phyloP scores from a whole-genome alignment of 2,888 invertebrate species.

The Ennomos quercinarius region DNA sequence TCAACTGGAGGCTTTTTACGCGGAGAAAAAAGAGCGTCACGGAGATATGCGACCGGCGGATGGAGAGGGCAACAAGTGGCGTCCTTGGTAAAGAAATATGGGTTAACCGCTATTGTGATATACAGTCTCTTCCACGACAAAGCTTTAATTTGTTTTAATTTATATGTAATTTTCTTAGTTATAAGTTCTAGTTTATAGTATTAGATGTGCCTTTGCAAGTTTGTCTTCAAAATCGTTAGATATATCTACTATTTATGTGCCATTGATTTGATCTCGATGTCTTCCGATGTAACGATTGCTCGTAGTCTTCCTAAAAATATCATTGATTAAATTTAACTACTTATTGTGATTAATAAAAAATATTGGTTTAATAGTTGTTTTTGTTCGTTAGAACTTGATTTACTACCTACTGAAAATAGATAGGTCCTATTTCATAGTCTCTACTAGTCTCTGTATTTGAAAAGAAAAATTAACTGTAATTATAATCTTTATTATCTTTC shows the following conservation, averaged over 20 bases:
- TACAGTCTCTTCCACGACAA: conserved; percentile 79
- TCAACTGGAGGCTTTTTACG: conserved; percentile 72
- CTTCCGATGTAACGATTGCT: conserved; percentile 60
- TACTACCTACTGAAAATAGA: too few relatives aligned
- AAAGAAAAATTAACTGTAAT: too few relatives aligned
- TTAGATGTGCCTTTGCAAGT: conserved; percentile 37
- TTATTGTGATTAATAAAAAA: conserved; percentile 24
- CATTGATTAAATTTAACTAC: conserved; percentile 13
- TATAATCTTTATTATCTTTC: too few relatives aligned
- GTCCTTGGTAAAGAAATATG: conserved; percentile 67
- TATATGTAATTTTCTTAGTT: conserved; percentile 47
- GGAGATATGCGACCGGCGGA: conserved; percentile 66
- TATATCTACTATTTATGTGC: conserved; percentile 60
- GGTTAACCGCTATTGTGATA: conserved; percentile 69
- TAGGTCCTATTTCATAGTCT: too few relatives aligned
- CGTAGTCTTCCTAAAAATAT: conserved; percentile 49
- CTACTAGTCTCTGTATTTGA: too few relatives aligned
- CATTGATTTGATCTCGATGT: conserved; percentile 79
- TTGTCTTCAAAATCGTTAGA: conserved; percentile 37
- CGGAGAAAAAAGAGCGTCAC: conserved; percentile 65
- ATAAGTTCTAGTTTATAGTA: conserved; percentile 36
- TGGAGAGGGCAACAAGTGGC: conserved; percentile 73
- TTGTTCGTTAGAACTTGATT: background rate
- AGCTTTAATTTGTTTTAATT: conserved; percentile 83
- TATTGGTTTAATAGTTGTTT: conserved; percentile 25